Base-by-base conservation (phyloP, 2,888 invertebrate species). In the Dorcus parallelipipedus region DNA sequence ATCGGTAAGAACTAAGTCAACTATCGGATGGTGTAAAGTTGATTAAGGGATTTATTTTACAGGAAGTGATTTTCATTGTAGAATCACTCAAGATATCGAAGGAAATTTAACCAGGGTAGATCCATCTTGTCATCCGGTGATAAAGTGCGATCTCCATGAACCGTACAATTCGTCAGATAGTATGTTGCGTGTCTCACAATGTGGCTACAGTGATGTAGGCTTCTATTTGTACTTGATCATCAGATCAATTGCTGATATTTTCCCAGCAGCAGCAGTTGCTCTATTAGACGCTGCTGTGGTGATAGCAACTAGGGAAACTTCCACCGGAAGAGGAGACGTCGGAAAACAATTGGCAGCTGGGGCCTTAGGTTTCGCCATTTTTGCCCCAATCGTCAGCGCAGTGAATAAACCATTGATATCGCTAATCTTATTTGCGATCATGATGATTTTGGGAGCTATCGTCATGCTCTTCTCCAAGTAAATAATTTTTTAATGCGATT, bases 271-370 rank as follows among this genome's bases (percentile, higher is more conserved):
- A 0, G 87, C 85, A 0, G 78, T 90, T 5, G 86, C 89, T 0
- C 73, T 92, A 5, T 77, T 91, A 1, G 87, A 88, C 54, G 86
- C 91, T 0, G 89, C 90, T 0, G 86, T 91, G 45, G 89, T 91
- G n/a, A 89, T 91, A 61, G 91, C 91, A 0, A 91, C 91, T 0
- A 82, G 91, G 38, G 91, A 91, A 75, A 91, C 91, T 0, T 90
- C 90, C 0, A 82, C 88, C 17, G 90, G 91, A 1, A 83, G 90
- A 39, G 90, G 90, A 0, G 91, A 91, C 71, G 87, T 91, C 3
- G 91, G 91, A 38, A 83, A 88, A 8, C 91, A 91, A 71, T 80
- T 91, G 67, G 89, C 88, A 0, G 87, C 86, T 71, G 91, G 91
- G 2, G 88, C 89, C 3, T 74, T 91, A 3, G 91, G 90, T 8